A percentile compares a stretch with the other conserved stretches of the same genome.
Conservation (phyloP, 2,113 vertebrate species). For the Kryptolebias marmoratus region DNA sequence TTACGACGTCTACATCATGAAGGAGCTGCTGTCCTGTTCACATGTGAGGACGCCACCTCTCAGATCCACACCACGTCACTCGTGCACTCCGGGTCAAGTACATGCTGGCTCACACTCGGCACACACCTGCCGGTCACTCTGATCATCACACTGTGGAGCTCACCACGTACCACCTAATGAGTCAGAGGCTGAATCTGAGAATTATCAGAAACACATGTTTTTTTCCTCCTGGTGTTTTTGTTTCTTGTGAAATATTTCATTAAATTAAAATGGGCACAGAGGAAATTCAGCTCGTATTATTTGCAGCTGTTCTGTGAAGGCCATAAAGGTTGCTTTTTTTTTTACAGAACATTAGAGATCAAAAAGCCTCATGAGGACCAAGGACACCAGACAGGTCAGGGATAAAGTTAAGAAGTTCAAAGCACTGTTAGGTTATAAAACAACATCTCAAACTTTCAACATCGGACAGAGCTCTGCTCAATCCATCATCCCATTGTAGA, state of each 20-base stretch:
- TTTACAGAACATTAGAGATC: too few species aligned
- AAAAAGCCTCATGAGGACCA: too few species aligned
- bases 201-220: neutral
- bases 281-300: neutral
- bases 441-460: too few species aligned
- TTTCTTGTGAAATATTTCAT: neutral
- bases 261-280: neutral
- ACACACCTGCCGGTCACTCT: neutral
- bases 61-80: neutral
- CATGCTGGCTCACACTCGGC: neutral
- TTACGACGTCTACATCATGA: slow-evolving; percentile 96
- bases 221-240: neutral
- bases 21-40: slow-evolving; percentile 95
- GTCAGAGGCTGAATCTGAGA: neutral
- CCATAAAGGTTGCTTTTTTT: too few species aligned
- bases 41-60: slow-evolving; percentile 82
- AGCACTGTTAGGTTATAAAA: too few species aligned
- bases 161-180: neutral
- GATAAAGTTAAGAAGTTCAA: too few species aligned
- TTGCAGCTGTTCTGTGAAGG: too few species aligned
- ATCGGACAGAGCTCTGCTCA: too few species aligned
- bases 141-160: neutral
- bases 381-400: too few species aligned
- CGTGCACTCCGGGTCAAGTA: neutral
- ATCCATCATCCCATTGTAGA: too few species aligned